Conservation (phyloP, 2,113 vertebrate genomes). For the Ornithorhynchus anatinus region DNA sequence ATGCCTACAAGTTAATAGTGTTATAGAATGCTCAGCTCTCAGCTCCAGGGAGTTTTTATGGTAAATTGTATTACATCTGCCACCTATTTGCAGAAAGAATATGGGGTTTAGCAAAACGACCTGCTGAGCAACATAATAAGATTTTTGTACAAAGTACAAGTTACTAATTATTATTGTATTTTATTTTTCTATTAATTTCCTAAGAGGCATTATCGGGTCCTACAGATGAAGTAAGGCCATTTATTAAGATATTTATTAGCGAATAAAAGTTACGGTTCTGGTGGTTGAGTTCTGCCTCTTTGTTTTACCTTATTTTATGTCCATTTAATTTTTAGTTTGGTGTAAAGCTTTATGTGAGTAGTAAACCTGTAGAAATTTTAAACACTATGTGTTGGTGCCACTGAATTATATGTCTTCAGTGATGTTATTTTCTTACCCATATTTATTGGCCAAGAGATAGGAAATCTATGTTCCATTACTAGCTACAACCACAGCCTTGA, state of each 20-base stretch:
- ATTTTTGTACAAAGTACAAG: slow-evolving; percentile 99
- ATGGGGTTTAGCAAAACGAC: slow-evolving; percentile 92
- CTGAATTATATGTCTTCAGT: background rate
- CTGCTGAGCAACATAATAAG: slow-evolving; percentile 94
- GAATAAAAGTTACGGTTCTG: slow-evolving; percentile 93
- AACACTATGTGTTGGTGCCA: no score
- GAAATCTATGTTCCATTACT: background rate
- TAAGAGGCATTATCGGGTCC: slow-evolving; percentile 94
- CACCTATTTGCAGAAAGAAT: slow-evolving; percentile 78
- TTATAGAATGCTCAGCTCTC: slow-evolving; percentile 80
- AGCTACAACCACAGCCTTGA: background rate
- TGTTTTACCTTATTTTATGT: slow-evolving; percentile 43
- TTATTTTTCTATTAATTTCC: slow-evolving; percentile 99
- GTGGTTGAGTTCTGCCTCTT: slow-evolving; percentile 72
- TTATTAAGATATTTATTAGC: slow-evolving; percentile 93
- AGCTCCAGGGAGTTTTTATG: slow-evolving; percentile 70
- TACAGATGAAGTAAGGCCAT: slow-evolving; percentile 90
- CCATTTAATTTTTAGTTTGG: slow-evolving; percentile 17
- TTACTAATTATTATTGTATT: slow-evolving; percentile 93
- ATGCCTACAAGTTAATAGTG: slow-evolving; percentile 81
- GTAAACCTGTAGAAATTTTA: slow-evolving; percentile 4
- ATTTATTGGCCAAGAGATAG: background rate
- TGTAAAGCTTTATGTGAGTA: no score
- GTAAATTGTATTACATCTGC: slow-evolving; percentile 70
- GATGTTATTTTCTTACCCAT: slow-evolving; percentile 24